Conservation (phyloP, 2,113 vertebrate genomes). For the Cranoglanis bouderius region DNA sequence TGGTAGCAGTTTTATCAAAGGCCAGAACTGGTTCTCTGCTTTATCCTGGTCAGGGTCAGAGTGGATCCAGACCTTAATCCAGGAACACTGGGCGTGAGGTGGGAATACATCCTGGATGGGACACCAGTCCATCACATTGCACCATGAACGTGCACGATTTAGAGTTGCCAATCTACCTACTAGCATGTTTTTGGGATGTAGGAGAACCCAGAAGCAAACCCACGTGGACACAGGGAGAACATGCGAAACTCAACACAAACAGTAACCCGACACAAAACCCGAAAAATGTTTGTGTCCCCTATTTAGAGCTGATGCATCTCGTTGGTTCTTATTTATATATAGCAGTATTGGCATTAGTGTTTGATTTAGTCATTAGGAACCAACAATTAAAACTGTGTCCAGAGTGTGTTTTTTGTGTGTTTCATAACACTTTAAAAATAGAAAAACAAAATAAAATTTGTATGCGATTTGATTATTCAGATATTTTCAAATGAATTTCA, state of each 20-base stretch:
- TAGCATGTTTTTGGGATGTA: not conserved
- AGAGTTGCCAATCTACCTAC: not conserved
- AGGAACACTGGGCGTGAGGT: not conserved
- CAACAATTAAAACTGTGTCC: not conserved
- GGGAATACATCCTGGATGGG: not conserved
- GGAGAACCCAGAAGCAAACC: not conserved
- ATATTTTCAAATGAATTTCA: not conserved
- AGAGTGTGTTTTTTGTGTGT: not conserved
- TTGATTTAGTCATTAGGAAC: not conserved
- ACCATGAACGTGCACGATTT: not conserved
- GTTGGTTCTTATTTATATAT: not conserved
- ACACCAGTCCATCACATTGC: not conserved
- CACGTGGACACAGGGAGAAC: not conserved
- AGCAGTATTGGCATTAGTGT: not conserved
- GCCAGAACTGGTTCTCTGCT: not conserved
- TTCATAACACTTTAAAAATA: not conserved
- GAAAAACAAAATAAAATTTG: not conserved
- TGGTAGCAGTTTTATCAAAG: not conserved
- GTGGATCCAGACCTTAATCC: not conserved
- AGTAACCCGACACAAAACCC: not conserved
- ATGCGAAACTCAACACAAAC: not conserved
- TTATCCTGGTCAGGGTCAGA: not conserved
- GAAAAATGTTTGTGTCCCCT: not conserved
- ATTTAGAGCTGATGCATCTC: not conserved
- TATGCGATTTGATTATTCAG: not conserved